Evolutionary conservation across 2,113 vertebrate genomes (phyloP), one percentile per base, ranked within the genome.

Genomic region (Equus przewalskii): DNA sequence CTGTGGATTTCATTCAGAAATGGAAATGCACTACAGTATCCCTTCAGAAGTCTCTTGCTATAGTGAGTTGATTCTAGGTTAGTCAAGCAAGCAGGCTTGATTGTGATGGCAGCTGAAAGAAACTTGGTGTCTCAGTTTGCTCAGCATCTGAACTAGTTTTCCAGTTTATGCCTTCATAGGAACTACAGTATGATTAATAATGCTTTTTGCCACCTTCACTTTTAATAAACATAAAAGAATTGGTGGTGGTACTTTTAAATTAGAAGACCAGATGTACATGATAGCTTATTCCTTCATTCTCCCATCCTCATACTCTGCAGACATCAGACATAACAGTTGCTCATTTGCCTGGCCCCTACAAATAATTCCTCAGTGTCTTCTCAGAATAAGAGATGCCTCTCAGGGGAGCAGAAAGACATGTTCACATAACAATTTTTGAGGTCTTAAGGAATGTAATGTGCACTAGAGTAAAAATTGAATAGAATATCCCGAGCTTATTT

Each of bases 1-100:
- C 15, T 89, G 78, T 65, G 65, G 49, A 94, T 80, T 95, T 88
- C 54, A 62, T 95, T 85, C 87, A 86, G 36, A 69, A 95, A 62
- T 79, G 36, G 60, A 97, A 96, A 80, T 33, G 64, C 16, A 78
- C 79, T 89, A 33, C 13, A 60, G 33, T 72, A 91, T 85, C 33
- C n/a, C 54, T 62, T 89, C 54, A 85, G 79, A 90, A 36, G 65
- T 7, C 46, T 85, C 19, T 69, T 67, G 91, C 36, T 82, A 30
- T 16, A 64, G n/a, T 73, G 51, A 86, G 49, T 81, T 44, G 36
- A 62, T 90, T 89, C 80, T 80, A 75, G 58, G 49, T n/a, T 89
- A 60, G 56, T 80, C 36, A 64, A 85, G 19, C 75, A 6, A 24
- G 30, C 18, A 85, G 73, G 49, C 56, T 81, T 67, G 41, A 62